A percentile compares a stretch with the other conserved stretches of the same genome.
phyloP scores from a whole-genome alignment of 1,140 invertebrate genomes.

The Brachionus koreanus region DNA sequence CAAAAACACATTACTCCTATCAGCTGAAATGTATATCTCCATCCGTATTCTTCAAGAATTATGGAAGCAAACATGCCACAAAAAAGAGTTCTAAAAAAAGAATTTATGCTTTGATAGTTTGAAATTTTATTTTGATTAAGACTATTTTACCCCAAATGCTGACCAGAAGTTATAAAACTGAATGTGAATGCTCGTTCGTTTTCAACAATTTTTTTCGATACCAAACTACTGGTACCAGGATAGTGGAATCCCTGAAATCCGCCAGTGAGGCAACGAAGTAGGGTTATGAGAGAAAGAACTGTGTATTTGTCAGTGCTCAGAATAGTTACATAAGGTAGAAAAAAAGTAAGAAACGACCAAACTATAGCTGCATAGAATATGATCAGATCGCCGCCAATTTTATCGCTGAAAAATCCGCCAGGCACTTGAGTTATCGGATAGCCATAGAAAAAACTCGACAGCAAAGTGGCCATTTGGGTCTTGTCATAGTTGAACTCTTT shows the following conservation, averaged over 20 bases:
- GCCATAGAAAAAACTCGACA: constrained; percentile 74
- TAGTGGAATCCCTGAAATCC: constrained; percentile 72
- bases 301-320: constrained; percentile 58
- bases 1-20: constrained; percentile 61
- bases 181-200: constrained; percentile 69
- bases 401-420: constrained; percentile 69
- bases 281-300: constrained; percentile 64
- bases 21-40: constrained; percentile 67
- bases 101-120: too few species aligned
- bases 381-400: constrained; percentile 67
- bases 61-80: constrained; percentile 69
- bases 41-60: constrained; percentile 66
- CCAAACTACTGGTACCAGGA: constrained; percentile 70
- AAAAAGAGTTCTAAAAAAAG: constrained; percentile 63
- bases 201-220: constrained; percentile 66
- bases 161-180: constrained; percentile 67
- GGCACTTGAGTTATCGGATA: constrained; percentile 70
- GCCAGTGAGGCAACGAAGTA: constrained; percentile 66
- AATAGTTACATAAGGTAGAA: constrained; percentile 26
- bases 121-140: neutral
- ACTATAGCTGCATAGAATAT: constrained; percentile 65
- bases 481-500: constrained; percentile 69
- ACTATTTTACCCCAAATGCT: constrained; percentile 59
- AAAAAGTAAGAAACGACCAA: constrained; percentile 68
- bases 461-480: constrained; percentile 67